These are phyloP conservation scores for Scaptomyza tumidula DNA, from an alignment of 2,888 invertebrate species.

Conservation along the genomic window DNA sequence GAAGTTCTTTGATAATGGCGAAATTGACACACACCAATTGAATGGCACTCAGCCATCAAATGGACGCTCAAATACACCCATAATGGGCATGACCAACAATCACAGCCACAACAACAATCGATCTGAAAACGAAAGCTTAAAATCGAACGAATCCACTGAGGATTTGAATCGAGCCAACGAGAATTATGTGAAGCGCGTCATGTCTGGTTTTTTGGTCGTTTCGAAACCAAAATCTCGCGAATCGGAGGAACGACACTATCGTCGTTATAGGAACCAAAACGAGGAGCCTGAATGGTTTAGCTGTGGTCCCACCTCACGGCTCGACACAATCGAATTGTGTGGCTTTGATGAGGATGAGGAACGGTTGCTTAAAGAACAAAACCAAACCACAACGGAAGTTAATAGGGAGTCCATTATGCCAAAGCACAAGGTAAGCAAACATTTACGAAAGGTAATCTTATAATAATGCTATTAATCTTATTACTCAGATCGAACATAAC, in stretches of 20 bases:
- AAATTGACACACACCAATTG: conserved; percentile 43
- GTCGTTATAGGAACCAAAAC: conserved; percentile 77
- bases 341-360: conserved; percentile 83
- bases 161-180: conserved; percentile 70
- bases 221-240: conserved; percentile 80
- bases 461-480: neutral
- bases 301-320: conserved; percentile 82
- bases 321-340: conserved; percentile 83
- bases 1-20: conserved; percentile 70
- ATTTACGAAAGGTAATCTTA: neutral
- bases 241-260: conserved; percentile 75
- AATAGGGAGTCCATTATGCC: conserved; percentile 44
- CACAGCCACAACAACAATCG: conserved; percentile 39
- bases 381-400: conserved; percentile 24
- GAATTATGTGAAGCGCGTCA: conserved; percentile 82
- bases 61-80: conserved; percentile 62
- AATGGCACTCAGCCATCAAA: conserved; percentile 26
- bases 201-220: conserved; percentile 80
- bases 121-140: conserved; percentile 58
- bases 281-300: conserved; percentile 84
- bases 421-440: conserved; percentile 62
- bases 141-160: conserved; percentile 65
- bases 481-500: conserved; percentile 41
- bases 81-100: conserved; percentile 58
- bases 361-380: conserved; percentile 44